Evolutionary conservation across 2,888 invertebrate species (phyloP), one percentile per base, ranked within the genome.

Genomic region (Lithophane socia): DNA sequence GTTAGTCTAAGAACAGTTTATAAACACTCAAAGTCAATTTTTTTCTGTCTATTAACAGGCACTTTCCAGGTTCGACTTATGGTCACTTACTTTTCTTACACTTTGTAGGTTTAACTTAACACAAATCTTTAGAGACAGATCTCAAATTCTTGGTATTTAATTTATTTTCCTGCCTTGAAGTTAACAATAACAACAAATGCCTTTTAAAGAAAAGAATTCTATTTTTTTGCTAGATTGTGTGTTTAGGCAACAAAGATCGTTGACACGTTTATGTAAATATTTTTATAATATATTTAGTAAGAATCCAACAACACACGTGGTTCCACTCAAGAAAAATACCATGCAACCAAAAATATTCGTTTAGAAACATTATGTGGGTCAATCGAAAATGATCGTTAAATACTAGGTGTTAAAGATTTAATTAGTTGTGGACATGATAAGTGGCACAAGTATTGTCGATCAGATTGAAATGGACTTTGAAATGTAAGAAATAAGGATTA

Each of bases 191-290:
- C 54, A 47, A 16, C 9, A 16, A 61, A 52, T 18, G 13, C 21
- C 8, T 52, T 52, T 68, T 21, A 18, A 49, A n/a, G 10, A 47
- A 49, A 67, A 69, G 21, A n/a, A 63, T 73, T 49, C 1, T 49
- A 60, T 72, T 67, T 72, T 65, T 80, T 80, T 65, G 49, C n/a
- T 64, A 52, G 44, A 37, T 65, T 61, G 37, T 64, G 13, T 68
- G 64, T 71, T 85, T 58, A 69, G 65, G 60, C 47, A 68, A 63
- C 37, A 29, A 29, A 73, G 64, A 77, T 44, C 61, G 74, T 77
- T 73, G 83, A 82, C 83, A 82, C 63, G 49, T 74, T 68, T 74
- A 67, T 82, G 69, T 72, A 72, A 74, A 72, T 66, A 69, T 80
- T 44, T 79, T 56, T 56, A 67, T 76, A 68, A 42, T 60, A 76